phyloP scores from a whole-genome alignment of 2,888 invertebrate genomes.

The Andrena minutula region DNA sequence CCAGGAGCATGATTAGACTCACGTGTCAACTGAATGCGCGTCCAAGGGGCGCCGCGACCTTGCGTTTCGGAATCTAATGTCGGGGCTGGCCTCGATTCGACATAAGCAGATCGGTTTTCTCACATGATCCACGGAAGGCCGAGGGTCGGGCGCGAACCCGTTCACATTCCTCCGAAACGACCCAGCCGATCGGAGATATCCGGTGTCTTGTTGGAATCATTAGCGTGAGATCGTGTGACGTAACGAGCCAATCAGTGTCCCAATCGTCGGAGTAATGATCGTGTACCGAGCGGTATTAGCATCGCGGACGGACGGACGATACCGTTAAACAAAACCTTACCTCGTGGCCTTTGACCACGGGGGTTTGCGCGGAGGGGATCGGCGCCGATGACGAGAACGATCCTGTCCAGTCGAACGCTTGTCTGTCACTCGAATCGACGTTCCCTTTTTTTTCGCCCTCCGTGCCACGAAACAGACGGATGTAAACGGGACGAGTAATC shows the following conservation, averaged over 20 bases:
- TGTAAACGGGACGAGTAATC: constrained; percentile 25
- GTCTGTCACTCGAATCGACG: constrained; percentile 40
- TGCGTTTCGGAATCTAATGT: constrained; percentile 31
- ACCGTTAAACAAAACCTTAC: constrained; percentile 84
- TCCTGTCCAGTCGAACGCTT: constrained; percentile 60
- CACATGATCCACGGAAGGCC: constrained; percentile 54
- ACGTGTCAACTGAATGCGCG: constrained; percentile 5
- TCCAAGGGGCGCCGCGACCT: not conserved
- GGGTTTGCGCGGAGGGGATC: constrained; percentile 34
- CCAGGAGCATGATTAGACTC: constrained; percentile 1
- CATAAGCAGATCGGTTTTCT: constrained; percentile 68
- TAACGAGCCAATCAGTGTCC: constrained; percentile 82
- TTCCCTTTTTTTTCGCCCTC: constrained; percentile 12
- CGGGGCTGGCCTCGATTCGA: constrained; percentile 37
- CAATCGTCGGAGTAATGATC: constrained; percentile 79
- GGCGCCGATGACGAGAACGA: constrained; percentile 72
- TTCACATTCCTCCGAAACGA: constrained; percentile 77
- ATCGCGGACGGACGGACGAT: constrained; percentile 77
- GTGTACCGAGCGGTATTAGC: constrained; percentile 81
- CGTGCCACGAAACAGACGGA: not conserved
- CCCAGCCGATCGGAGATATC: constrained; percentile 78
- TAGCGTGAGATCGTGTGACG: constrained; percentile 83
- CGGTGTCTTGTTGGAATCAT: constrained; percentile 82
- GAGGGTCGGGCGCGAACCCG: constrained; percentile 46
- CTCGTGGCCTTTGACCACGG: constrained; percentile 79